Evolutionary conservation across 2,113 vertebrate genomes (phyloP).

Genomic region (Melanocharis versteri): DNA sequence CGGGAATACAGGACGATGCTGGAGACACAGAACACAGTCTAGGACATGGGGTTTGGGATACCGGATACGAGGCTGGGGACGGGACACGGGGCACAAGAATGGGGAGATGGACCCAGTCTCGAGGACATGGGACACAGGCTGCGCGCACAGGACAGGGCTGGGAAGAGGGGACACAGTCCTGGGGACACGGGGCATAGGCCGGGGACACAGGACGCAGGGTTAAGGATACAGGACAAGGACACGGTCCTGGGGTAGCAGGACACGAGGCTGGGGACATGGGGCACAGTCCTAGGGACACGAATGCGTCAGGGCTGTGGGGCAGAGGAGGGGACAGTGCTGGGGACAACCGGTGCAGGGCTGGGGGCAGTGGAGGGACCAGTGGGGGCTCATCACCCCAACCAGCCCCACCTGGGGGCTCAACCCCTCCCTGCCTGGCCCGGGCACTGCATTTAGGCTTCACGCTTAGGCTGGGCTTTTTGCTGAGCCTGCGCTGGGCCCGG

Average conservation of each 20-base stretch:
- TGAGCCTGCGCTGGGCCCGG: no score
- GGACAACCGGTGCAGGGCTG: background rate
- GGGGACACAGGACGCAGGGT: no score
- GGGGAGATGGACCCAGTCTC: background rate
- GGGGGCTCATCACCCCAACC: background rate
- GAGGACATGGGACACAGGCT: background rate
- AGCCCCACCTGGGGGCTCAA: background rate
- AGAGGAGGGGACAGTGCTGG: background rate
- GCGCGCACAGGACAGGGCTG: background rate
- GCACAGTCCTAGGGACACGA: background rate
- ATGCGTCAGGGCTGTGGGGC: background rate
- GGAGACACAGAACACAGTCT: accelerated
- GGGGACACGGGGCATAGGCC: accelerated
- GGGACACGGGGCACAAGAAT: background rate
- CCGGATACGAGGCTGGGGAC: background rate
- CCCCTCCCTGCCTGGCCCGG: background rate
- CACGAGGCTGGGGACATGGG: background rate
- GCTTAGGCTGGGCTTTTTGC: background rate
- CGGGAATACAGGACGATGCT: background rate
- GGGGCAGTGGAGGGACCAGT: no score
- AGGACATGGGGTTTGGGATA: background rate
- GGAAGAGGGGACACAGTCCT: background rate
- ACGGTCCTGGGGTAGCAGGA: no score
- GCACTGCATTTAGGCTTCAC: background rate
- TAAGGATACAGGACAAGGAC: background rate